A percentile compares a stretch with the other conserved stretches of the same genome.
Conservation (phyloP, 2,113 vertebrate species). For the Pseudorectes ferrugineus region DNA sequence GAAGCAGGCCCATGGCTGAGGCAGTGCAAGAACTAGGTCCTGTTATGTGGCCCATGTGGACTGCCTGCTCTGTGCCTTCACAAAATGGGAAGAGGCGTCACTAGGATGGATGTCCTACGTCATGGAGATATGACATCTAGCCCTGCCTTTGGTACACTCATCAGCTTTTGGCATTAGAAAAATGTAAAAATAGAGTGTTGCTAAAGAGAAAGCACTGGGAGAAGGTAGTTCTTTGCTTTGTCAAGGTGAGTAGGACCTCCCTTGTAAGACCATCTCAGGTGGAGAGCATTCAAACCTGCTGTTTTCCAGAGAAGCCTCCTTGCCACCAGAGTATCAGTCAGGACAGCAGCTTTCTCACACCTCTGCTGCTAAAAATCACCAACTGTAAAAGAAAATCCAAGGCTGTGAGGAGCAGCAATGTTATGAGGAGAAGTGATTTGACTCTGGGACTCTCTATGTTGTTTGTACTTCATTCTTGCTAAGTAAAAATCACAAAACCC, state of each 20-base stretch:
- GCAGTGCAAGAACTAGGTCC: background rate
- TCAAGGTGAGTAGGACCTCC: background rate
- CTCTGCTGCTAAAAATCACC: background rate
- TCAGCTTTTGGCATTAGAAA: background rate
- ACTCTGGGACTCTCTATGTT: background rate
- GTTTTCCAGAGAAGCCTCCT: background rate
- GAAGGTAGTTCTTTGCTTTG: background rate
- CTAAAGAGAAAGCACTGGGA: background rate
- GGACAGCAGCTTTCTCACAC: background rate
- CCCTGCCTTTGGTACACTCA: background rate
- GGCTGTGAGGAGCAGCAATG: background rate
- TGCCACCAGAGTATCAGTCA: background rate
- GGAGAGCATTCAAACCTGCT: accelerated
- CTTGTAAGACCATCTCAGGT: background rate
- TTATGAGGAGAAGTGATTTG: background rate
- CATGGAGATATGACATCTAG: accelerated
- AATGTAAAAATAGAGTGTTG: background rate
- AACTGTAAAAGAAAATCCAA: background rate
- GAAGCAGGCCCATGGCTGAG: background rate
- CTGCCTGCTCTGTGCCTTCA: background rate
- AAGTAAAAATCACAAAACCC: background rate
- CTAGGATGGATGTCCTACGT: background rate
- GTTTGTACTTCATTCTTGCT: background rate
- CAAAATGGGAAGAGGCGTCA: background rate
- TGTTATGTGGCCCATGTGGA: background rate